Conservation (phyloP, 2,797 vertebrate species). For the Tauraco hartlaubi region DNA sequence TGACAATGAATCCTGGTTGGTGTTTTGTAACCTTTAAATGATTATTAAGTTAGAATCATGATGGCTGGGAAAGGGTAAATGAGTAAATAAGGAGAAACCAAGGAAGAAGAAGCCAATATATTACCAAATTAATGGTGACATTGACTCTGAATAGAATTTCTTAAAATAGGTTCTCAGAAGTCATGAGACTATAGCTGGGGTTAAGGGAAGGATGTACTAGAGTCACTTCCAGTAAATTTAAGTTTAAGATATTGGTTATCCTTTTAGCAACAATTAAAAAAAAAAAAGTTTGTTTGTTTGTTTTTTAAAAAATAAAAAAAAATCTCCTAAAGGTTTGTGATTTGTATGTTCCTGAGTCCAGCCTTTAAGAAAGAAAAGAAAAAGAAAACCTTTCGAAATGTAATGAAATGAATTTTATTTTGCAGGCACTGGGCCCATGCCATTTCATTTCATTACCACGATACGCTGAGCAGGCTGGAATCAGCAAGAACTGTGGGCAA, state of each 20-base stretch:
- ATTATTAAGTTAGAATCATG: background rate
- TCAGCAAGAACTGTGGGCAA: slow-evolving; percentile 71
- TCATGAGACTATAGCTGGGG: background rate
- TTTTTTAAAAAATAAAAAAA: background rate
- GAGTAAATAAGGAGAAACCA: background rate
- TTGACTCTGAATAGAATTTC: background rate
- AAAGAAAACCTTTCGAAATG: slow-evolving; percentile 6
- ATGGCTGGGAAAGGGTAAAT: background rate
- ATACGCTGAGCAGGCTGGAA: slow-evolving; percentile 57
- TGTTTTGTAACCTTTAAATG: background rate
- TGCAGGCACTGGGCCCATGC: slow-evolving; percentile 46
- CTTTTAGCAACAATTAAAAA: background rate
- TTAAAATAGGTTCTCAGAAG: background rate
- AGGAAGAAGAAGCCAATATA: background rate
- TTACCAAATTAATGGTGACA: background rate
- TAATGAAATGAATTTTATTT: slow-evolving; percentile 75
- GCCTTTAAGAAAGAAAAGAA: slow-evolving; percentile 40
- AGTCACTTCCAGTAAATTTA: background rate
- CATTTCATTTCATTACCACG: slow-evolving; percentile 76
- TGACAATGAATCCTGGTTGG: background rate
- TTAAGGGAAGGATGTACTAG: background rate
- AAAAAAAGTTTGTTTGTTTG: background rate
- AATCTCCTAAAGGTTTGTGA: background rate
- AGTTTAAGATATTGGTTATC: background rate
- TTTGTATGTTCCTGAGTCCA: background rate